Evolutionary conservation across 2,113 vertebrate genomes (phyloP).

Genomic region (Xiphophorus couchianus): DNA sequence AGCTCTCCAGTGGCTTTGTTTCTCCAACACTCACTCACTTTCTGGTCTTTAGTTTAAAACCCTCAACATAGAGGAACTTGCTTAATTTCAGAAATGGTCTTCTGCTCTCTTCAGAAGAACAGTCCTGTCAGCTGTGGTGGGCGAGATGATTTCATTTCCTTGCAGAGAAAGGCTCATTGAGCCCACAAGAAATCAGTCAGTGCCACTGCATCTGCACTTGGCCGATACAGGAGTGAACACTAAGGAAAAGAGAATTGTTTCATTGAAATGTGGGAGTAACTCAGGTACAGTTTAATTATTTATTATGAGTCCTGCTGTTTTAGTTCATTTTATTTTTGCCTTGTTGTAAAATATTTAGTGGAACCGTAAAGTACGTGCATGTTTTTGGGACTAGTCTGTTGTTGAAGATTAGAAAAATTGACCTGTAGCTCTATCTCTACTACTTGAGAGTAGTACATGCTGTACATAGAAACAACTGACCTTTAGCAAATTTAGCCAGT

Average conservation of each 20-base stretch:
- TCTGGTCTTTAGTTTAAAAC: slow-evolving; percentile 44
- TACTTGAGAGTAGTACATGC: neutral
- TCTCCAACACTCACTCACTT: slow-evolving; percentile 38
- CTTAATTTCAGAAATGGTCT: slow-evolving; percentile 42
- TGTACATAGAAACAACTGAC: neutral
- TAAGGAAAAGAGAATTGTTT: slow-evolving; percentile 56
- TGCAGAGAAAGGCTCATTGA: slow-evolving; percentile 61
- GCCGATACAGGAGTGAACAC: slow-evolving; percentile 24
- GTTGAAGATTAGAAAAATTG: slow-evolving; percentile 1
- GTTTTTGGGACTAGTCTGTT: slow-evolving; percentile 33
- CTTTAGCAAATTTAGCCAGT: too few relatives aligned
- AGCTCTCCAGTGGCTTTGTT: slow-evolving; percentile 28
- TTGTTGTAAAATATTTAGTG: slow-evolving; percentile 38
- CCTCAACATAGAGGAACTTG: slow-evolving; percentile 21
- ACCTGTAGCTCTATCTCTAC: neutral
- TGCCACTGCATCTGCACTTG: slow-evolving; percentile 65
- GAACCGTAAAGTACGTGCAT: slow-evolving; percentile 44
- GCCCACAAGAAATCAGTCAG: slow-evolving; percentile 71
- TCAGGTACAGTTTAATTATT: slow-evolving; percentile 40
- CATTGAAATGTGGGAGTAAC: slow-evolving; percentile 58
- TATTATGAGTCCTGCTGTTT: slow-evolving; percentile 42
- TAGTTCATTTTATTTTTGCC: slow-evolving; percentile 25
- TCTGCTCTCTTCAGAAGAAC: slow-evolving; percentile 67
- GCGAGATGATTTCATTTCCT: slow-evolving; percentile 74
- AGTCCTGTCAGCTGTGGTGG: slow-evolving; percentile 57